Evolutionary conservation across 2,113 vertebrate species (phyloP).

Genomic region (Petaurus breviceps): DNA sequence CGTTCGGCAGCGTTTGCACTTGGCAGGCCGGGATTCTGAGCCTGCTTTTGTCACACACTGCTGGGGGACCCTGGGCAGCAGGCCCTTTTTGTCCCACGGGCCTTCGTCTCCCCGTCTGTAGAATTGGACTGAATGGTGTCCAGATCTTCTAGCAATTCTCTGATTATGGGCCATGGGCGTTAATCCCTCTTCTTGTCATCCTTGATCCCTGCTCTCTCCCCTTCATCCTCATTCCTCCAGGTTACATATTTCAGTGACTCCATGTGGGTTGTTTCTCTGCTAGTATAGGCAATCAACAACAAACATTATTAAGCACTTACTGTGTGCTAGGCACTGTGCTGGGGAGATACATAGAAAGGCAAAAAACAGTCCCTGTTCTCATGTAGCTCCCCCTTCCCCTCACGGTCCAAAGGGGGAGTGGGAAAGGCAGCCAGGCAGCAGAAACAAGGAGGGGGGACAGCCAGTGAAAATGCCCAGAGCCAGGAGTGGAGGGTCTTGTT

Average conservation of each 20-base stretch:
- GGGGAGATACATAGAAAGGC: no score
- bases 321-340: no score
- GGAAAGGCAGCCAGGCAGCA: background rate
- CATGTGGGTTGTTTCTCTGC: background rate
- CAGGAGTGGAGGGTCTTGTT: background rate
- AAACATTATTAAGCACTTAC: background rate
- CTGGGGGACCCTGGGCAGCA: background rate
- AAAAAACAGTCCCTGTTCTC: no score
- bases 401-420: background rate
- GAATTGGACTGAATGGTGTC: background rate
- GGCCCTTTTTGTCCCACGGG: background rate
- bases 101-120: background rate
- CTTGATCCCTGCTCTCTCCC: background rate
- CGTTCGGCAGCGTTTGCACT: background rate
- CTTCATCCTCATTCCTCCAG: background rate
- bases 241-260: background rate
- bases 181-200: background rate
- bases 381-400: background rate
- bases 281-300: background rate
- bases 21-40: background rate
- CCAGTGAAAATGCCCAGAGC: background rate
- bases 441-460: no score
- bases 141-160: background rate
- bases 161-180: background rate
- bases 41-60: background rate